Evolutionary conservation across 1,140 invertebrate genomes (phyloP), one percentile per base, ranked within the genome.

Genomic region (Drosophila lowei): DNA sequence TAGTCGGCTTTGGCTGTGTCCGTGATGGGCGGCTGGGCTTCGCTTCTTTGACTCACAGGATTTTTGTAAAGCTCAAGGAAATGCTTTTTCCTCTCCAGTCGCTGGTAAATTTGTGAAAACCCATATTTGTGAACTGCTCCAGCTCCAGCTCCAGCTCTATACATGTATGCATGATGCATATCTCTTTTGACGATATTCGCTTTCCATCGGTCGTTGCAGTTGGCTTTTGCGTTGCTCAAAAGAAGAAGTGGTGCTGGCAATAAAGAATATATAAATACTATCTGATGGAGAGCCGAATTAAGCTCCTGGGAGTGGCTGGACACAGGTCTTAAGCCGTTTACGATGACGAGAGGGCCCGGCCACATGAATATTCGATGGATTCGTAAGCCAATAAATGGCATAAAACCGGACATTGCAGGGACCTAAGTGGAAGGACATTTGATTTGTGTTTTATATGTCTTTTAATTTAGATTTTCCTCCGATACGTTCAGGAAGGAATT

Each of bases 241-340:
- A 44, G 48, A 23, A 47, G 60, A 68, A 70, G 49, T 60, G n/a
- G n/a, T n/a, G n/a, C n/a, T n/a, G n/a, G n/a, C n/a, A n/a, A 72
- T 73, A 72, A 63, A 63, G 41, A 7, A 60, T 48, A 56, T 71
- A 72, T 73, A 56, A 56, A 72, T 73, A 68, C 50, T 58, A 70
- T 70, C 53, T 58, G 66, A 68, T 70, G 62, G 21, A 47, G 16
- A 55, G 54, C 13, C 48, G 42, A 62, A 43, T 55, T 23, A 38
- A 55, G 50, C 60, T 62, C n/a, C 28, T 54, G 50, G 18, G 28
- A 70, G 28, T 54, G 50, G 18, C 25, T 50, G 28, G 70, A 23
- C 49, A 42, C 30, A 50, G n/a, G 50, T 50, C 59, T 54, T 49
- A 52, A 41, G 38, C 30, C 28, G 18, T 21, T 13, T 59, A 34